Evolutionary conservation across 1,140 invertebrate species (phyloP), one percentile per base, ranked within the genome.

Genomic region (Scaptomyza graminum): DNA sequence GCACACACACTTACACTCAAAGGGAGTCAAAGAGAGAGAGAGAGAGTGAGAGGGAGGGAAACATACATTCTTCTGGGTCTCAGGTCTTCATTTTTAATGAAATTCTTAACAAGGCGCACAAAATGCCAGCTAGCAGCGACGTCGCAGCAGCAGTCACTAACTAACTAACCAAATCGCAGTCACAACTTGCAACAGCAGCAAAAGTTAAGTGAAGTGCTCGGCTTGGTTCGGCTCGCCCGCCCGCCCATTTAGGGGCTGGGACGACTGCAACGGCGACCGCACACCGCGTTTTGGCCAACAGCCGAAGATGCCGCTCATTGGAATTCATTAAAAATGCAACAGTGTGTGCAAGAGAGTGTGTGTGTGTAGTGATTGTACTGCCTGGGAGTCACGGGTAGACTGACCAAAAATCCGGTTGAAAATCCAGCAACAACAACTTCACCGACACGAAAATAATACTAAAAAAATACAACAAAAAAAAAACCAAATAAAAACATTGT

Each of bases 41-140:
- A 28, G 57, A 9, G n/a, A 67, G 39, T 44, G 18, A 50, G 49
- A n/a, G n/a, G 49, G 59, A 25, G 46, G 28, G 70, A 52, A 75
- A 75, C 67, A 83, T 70, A 69, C 83, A 88, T 88, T 88, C 82
- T 88, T 88, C 79, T 88, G 78, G 83, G 84, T 88, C 84, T 88
- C 79, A 88, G 84, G 87, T 90, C 81, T 90, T 90, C 87, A 90
- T 90, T 90, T 85, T 90, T 90, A 90, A 90, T 90, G 85, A 90
- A 90, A 90, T 90, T 85, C 87, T 90, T 90, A 90, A 90, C 82
- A 90, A 89, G 83, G 83, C 83, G 83, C 83, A 88, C 84, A 88
- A 88, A 88, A 88, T 87, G 82, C 79, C 76, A 68, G 46, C 59
- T 46, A 56, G 43, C 68, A 47, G 37, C 70, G 74, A 76, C n/a